Conservation (phyloP, 1,140 invertebrate genomes). For the Zophobas morio region DNA sequence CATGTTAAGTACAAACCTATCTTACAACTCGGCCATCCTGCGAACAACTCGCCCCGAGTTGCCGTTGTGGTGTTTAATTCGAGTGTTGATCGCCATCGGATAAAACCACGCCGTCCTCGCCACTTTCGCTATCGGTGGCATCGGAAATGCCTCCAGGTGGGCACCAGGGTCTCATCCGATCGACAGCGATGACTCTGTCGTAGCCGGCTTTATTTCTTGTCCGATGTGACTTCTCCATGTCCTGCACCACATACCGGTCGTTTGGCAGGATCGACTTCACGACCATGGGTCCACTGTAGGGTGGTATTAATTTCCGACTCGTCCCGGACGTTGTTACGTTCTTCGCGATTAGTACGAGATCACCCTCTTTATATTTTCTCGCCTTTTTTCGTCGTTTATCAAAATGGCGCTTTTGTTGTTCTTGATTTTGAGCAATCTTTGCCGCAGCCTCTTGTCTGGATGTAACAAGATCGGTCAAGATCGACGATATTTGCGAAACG, state of each 20-base stretch:
- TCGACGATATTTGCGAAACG: conserved; percentile 8
- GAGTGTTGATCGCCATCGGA: no score
- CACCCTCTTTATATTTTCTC: conserved; percentile 41
- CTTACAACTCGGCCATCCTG: no score
- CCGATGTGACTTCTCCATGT: conserved; percentile 39
- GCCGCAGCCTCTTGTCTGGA: conserved; percentile 1
- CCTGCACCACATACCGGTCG: conserved; percentile 54
- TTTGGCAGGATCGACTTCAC: conserved; percentile 49
- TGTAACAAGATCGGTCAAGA: conserved; percentile 15
- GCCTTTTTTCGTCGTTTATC: conserved; percentile 34
- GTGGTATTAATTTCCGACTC: conserved; percentile 55
- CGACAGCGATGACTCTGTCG: no score
- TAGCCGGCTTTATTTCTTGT: no score
- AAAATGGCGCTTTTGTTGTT: conserved; percentile 21
- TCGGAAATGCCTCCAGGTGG: no score
- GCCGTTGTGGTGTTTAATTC: no score
- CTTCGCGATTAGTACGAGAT: conserved; percentile 54
- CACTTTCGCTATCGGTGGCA: no score
- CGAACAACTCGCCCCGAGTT: no score
- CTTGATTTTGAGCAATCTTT: conserved; percentile 3
- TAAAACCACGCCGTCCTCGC: no score
- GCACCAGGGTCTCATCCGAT: no score
- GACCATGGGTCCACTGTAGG: conserved; percentile 54
- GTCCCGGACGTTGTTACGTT: conserved; percentile 33
- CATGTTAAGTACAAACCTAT: no score